phyloP scores from a whole-genome alignment of 2,888 invertebrate genomes.

The Dynastes grantii region DNA sequence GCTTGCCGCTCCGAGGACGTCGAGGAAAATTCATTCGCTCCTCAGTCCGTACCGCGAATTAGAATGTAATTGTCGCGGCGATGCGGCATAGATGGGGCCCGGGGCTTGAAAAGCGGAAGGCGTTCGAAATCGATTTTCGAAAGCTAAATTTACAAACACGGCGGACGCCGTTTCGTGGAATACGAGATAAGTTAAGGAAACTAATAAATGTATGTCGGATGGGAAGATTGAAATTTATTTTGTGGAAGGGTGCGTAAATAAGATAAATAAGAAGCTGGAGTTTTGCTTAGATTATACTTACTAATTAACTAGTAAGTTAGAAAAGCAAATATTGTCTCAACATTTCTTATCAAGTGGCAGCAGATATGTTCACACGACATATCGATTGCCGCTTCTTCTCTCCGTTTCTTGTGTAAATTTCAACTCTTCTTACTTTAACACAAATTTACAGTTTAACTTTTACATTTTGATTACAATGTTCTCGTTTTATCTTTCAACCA shows the following conservation, averaged over 20 bases:
- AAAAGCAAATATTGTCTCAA: too few relatives aligned
- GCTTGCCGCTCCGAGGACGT: slow-evolving; percentile 10
- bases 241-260: neutral
- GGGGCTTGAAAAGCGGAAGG: neutral
- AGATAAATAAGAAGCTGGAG: too few relatives aligned
- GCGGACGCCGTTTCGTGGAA: neutral
- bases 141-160: slow-evolving; percentile 13
- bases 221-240: slow-evolving; percentile 6
- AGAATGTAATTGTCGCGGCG: slow-evolving; percentile 21
- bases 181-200: neutral
- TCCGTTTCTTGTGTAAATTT: too few relatives aligned
- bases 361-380: too few relatives aligned
- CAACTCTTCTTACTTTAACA: too few relatives aligned
- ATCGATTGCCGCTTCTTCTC: too few relatives aligned
- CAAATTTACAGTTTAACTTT: too few relatives aligned
- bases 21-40: neutral
- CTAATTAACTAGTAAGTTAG: too few relatives aligned
- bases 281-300: too few relatives aligned
- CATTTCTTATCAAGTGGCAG: too few relatives aligned
- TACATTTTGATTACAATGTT: too few relatives aligned
- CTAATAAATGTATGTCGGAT: neutral
- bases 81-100: neutral
- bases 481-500: too few relatives aligned
- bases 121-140: slow-evolving; percentile 8
- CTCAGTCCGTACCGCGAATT: neutral